A percentile compares a stretch with the other conserved stretches of the same genome.
phyloP scores from a whole-genome alignment of 2,797 vertebrate species.

The Enteromius anoplus region DNA sequence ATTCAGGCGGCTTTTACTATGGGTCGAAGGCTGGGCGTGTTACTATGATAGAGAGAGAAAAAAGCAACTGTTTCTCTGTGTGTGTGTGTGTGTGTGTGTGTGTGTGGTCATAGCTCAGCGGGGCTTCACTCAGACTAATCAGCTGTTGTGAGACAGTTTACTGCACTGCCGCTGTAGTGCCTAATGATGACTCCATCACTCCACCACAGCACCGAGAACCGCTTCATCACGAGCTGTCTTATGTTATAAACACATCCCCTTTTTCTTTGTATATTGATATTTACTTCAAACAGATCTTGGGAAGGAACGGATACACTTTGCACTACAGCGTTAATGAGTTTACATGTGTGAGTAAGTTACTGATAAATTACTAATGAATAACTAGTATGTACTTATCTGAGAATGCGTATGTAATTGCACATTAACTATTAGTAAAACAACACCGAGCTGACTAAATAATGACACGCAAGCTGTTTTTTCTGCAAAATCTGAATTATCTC shows the following conservation, averaged over 20 bases:
- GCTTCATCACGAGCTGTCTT: background rate
- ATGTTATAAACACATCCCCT: background rate
- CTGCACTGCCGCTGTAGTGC: conserved; percentile 41
- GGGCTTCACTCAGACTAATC: conserved; percentile 53
- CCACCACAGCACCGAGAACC: background rate
- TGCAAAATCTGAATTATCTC: background rate
- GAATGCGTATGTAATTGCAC: background rate
- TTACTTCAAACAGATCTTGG: background rate
- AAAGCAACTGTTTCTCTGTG: conserved; percentile 25
- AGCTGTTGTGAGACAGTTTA: conserved; percentile 51
- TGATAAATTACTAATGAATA: background rate
- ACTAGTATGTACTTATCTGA: background rate
- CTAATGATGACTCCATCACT: conserved; percentile 41
- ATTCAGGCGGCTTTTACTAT: conserved; percentile 17
- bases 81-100: conserved; percentile 41
- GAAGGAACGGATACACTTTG: background rate
- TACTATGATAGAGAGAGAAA: conserved; percentile 40
- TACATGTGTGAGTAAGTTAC: background rate
- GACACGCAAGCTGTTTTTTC: background rate
- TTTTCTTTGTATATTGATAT: background rate
- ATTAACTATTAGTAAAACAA: background rate
- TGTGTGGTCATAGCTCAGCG: conserved; percentile 44
- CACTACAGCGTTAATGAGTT: background rate
- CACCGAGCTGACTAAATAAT: background rate
- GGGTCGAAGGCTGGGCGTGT: conserved; percentile 43